These are phyloP conservation scores for Tenthredo mesomela DNA, from an alignment of 2,888 invertebrate genomes.

Conservation along the genomic window DNA sequence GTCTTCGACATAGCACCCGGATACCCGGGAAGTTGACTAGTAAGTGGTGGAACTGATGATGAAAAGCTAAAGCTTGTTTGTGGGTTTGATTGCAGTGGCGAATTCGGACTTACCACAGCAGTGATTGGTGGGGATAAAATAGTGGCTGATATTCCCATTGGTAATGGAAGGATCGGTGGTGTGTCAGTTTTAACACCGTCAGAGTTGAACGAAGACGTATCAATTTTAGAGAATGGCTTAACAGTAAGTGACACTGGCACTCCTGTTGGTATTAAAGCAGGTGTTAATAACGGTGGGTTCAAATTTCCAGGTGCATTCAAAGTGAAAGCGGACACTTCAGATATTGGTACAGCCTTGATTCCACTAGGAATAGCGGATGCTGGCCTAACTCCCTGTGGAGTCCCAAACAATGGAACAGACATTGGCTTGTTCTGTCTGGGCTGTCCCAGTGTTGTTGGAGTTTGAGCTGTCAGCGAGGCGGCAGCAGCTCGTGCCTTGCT, in stretches of 20 bases:
- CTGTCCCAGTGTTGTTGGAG: constrained; percentile 1
- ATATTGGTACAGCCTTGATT: constrained; percentile 22
- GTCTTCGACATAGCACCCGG: background rate
- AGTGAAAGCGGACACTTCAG: constrained; percentile 37
- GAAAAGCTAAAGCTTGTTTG: constrained; percentile 45
- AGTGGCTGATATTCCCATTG: background rate
- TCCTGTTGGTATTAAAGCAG: background rate
- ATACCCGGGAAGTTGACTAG: background rate
- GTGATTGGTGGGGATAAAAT: background rate
- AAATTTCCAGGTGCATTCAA: background rate
- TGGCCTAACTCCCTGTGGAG: background rate
- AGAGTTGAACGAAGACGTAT: background rate
- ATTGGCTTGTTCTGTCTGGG: constrained; percentile 1
- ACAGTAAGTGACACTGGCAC: background rate
- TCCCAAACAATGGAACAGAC: constrained; percentile 29
- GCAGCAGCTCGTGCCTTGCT: constrained; percentile 19
- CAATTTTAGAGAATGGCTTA: constrained; percentile 18
- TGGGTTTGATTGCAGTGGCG: background rate
- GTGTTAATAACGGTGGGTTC: background rate
- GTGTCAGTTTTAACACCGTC: constrained; percentile 4
- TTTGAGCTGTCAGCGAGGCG: constrained; percentile 13
- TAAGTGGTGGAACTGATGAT: constrained; percentile 20
- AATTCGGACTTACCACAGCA: background rate
- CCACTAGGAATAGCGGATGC: background rate
- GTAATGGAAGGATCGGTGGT: background rate